Percentiles rank a stretch among this genome's conserved stretches.
Evolutionary conservation across 1,140 invertebrate genomes (phyloP).

Genomic region (Bombus vancouverensis): DNA sequence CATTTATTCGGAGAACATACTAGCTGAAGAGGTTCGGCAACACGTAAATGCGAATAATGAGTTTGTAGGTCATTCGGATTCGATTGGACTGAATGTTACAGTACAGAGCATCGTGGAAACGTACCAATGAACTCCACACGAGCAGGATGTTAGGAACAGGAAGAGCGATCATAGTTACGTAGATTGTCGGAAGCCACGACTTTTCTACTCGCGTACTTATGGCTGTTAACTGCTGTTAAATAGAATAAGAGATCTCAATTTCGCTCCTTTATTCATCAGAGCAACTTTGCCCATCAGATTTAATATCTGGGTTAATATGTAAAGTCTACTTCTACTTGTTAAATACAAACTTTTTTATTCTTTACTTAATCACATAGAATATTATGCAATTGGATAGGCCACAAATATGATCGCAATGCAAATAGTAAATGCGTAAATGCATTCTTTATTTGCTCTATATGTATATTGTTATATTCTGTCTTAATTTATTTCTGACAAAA

Average conservation of each 20-base stretch:
- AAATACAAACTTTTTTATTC: background rate
- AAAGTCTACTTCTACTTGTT: background rate
- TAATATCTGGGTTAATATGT: background rate
- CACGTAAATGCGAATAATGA: conserved; percentile 62
- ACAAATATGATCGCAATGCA: background rate
- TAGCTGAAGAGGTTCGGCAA: conserved; percentile 35
- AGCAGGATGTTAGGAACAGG: conserved; percentile 73
- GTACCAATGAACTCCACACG: conserved; percentile 77
- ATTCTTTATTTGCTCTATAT: no score
- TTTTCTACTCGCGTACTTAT: background rate
- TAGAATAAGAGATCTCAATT: background rate
- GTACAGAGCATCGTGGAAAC: conserved; percentile 77
- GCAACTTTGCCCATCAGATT: background rate
- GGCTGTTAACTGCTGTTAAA: conserved; percentile 1
- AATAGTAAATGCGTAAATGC: background rate
- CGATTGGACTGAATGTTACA: conserved; percentile 74
- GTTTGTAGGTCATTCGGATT: conserved; percentile 75
- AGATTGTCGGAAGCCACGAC: background rate
- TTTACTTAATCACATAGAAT: background rate
- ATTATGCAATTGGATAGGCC: background rate
- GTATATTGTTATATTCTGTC: background rate
- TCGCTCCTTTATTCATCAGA: background rate
- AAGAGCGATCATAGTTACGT: conserved; percentile 39
- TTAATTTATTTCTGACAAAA: background rate
- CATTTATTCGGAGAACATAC: conserved; percentile 70